Conservation (phyloP, 2,113 vertebrate genomes). For the Platysteira castanea region DNA sequence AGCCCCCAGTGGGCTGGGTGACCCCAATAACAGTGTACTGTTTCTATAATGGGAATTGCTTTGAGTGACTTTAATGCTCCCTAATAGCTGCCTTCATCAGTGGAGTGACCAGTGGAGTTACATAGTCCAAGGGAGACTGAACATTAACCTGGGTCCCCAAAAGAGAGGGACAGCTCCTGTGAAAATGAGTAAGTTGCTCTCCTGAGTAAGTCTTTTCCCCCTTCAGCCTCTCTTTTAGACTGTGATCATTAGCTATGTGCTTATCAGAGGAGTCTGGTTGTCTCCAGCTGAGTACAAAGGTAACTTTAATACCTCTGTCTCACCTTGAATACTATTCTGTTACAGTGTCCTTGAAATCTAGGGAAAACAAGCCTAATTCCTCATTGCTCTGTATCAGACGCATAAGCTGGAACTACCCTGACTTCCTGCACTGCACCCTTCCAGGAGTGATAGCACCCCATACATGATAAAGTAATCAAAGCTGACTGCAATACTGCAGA, state of each 20-base stretch:
- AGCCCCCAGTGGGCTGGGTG: no score
- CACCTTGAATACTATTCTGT: constrained; percentile 28
- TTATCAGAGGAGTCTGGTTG: neutral
- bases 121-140: neutral
- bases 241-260: neutral
- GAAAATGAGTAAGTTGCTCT: neutral
- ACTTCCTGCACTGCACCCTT: neutral
- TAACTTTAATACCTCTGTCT: constrained; percentile 47
- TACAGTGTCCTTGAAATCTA: neutral
- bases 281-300: constrained; percentile 20
- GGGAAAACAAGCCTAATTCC: constrained; percentile 36
- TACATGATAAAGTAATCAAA: neutral
- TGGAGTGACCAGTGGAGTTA: neutral
- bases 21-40: neutral
- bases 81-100: neutral
- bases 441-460: neutral
- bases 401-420: neutral
- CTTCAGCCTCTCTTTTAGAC: neutral
- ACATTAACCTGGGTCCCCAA: neutral
- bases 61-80: neutral
- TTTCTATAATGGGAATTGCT: neutral
- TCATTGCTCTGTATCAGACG: neutral
- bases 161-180: neutral
- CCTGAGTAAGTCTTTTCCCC: neutral
- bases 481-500: neutral